Evolutionary conservation across 2,888 invertebrate genomes (phyloP).

Genomic region (Pyrgus malvae): DNA sequence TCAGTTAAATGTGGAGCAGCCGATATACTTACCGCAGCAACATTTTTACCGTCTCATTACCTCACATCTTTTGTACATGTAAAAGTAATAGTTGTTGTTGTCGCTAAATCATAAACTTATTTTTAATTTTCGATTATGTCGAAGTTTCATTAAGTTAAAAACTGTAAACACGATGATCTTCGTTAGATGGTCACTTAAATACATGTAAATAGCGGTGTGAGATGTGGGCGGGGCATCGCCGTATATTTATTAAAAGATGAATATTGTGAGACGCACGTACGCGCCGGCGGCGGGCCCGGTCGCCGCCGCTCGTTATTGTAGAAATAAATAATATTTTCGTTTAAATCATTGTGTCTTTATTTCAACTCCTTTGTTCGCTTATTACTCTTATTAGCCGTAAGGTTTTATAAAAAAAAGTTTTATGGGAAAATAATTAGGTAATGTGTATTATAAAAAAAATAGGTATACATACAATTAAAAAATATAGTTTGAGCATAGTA

Average conservation of each 20-base stretch:
- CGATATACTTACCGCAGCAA: slow-evolving; percentile 49
- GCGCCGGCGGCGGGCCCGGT: slow-evolving; percentile 51
- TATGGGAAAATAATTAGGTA: no score
- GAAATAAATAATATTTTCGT: slow-evolving; percentile 82
- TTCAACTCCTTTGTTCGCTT: no score
- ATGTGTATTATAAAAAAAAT: no score
- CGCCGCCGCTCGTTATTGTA: slow-evolving; percentile 70
- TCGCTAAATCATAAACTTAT: slow-evolving; percentile 65
- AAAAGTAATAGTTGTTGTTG: slow-evolving; percentile 70
- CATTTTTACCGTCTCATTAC: slow-evolving; percentile 71
- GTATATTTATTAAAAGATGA: slow-evolving; percentile 74
- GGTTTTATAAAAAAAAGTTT: neutral
- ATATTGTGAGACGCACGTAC: slow-evolving; percentile 76
- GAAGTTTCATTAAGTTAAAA: slow-evolving; percentile 63
- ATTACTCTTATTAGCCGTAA: neutral
- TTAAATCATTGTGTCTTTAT: slow-evolving; percentile 68
- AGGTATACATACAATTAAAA: no score
- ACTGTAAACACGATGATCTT: slow-evolving; percentile 62
- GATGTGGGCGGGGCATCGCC: slow-evolving; percentile 57
- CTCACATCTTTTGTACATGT: slow-evolving; percentile 72
- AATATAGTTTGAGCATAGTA: no score
- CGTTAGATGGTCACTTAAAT: slow-evolving; percentile 68
- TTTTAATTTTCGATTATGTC: slow-evolving; percentile 67
- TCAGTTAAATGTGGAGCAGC: slow-evolving; percentile 61
- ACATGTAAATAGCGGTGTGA: slow-evolving; percentile 61